Conservation (phyloP, 2,113 vertebrate genomes). For the Emydura subglobosa region DNA sequence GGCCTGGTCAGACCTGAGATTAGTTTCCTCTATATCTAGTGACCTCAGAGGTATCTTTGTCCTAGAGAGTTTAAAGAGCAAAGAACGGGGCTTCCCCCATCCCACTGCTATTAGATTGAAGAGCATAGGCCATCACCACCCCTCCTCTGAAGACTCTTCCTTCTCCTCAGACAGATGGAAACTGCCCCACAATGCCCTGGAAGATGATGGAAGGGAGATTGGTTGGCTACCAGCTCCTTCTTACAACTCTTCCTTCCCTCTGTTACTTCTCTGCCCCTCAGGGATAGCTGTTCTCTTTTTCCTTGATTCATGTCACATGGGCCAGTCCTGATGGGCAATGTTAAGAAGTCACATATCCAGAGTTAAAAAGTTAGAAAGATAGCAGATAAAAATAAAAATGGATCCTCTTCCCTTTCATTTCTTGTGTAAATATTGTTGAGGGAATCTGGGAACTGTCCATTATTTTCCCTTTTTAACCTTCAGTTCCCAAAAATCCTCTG, state of each 20-base stretch:
- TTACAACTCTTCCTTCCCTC: not conserved
- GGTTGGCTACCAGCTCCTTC: not conserved
- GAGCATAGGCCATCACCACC: not conserved
- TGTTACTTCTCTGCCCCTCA: not conserved
- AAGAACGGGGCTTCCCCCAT: not conserved
- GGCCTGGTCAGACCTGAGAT: not conserved
- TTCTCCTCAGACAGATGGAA: not conserved
- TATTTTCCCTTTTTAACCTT: not conserved
- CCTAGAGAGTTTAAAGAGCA: slow-evolving; percentile 18
- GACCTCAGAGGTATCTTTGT: slow-evolving; percentile 21
- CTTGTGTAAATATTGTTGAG: not conserved
- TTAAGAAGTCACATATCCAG: not conserved
- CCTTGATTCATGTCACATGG: not conserved
- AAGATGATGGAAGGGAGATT: not conserved
- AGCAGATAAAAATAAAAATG: not conserved
- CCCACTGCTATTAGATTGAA: slow-evolving; percentile 1
- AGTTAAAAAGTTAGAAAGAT: not conserved
- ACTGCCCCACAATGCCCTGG: not conserved
- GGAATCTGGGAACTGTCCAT: not conserved
- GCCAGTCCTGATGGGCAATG: not conserved
- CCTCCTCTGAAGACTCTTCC: not conserved
- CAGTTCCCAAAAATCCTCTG: not conserved
- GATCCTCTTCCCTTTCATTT: not conserved
- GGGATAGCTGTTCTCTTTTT: not conserved
- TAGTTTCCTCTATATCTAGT: slow-evolving; percentile 24